A percentile compares a stretch with the other conserved stretches of the same genome.
These are phyloP conservation scores for Sphaeramia orbicularis DNA, from an alignment of 2,797 vertebrate genomes.

Conservation along the genomic window DNA sequence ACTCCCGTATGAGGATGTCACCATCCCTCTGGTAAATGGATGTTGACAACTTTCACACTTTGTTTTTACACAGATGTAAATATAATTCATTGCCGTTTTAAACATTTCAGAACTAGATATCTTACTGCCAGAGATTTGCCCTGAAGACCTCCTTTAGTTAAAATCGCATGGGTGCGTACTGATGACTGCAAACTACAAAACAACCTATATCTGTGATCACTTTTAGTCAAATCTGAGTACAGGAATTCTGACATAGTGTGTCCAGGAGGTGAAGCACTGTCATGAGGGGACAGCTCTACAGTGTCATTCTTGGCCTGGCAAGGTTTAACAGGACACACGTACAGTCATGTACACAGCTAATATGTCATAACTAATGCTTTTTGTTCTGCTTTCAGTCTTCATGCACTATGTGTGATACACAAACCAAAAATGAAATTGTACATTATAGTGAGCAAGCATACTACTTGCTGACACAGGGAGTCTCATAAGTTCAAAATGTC, in stretches of 20 bases:
- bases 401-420: not conserved
- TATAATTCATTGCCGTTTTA: not conserved
- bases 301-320: too few relatives aligned
- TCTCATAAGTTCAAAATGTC: conserved; percentile 1
- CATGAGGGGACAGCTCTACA: not conserved
- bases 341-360: not conserved
- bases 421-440: not conserved
- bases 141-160: not conserved
- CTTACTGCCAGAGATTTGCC: not conserved
- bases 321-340: not conserved
- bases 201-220: too few relatives aligned
- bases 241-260: not conserved
- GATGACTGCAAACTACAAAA: not conserved
- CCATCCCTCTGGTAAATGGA: conserved; percentile 91
- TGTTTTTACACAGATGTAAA: not conserved
- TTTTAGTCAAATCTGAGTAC: not conserved
- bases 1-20: conserved; percentile 96
- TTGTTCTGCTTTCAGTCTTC: not conserved
- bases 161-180: not conserved
- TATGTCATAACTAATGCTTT: not conserved
- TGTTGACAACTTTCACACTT: not conserved
- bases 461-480: not conserved
- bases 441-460: not conserved
- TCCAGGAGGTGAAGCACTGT: not conserved
- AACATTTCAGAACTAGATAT: not conserved